Base-by-base conservation (phyloP, 35 echinoderm and acorn worm genomes). In the Heliocidaris tuberculata region DNA sequence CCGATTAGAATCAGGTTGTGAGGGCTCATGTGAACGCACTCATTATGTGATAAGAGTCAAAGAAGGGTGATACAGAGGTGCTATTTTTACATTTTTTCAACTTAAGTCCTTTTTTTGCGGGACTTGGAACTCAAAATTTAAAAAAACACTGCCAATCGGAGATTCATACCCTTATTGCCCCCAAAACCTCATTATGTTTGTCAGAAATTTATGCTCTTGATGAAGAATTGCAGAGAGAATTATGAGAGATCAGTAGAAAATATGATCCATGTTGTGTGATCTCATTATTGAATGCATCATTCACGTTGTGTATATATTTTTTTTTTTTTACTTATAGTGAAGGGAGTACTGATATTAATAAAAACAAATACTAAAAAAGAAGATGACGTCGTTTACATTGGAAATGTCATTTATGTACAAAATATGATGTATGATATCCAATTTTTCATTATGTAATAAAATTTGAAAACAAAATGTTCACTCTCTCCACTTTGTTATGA, bases 361-460 rank as follows among this genome's bases (percentile, higher is more conserved):
- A 56, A 42, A 78, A 78, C 21, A n/a, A 78, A 78, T 78, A 78
- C 65, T 78, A n/a, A 78, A 7, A 78, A 27, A 70, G 50, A 13
- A 2, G 52, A 56, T 56, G 27, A 78, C 7, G 8, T 78, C 2
- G 65, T 78, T 70, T 19, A 70, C 60, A 27, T 78, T 17, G 65
- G 21, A 78, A 78, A 78, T 78, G 65, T 78, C 65, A 78, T 78
- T 78, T 78, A 78, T 78, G 65, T 78, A 78, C 65, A 78, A 78
- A 78, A 78, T 78, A 78, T n/a, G 65, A 47, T 89, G 87, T 89
- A 89, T 89, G 5, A 89, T 89, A 89, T 89, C 31, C 87, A 89
- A 47, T 89, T 89, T 89, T 89, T 89, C 87, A 89, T 89, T 89
- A 89, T 89, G 87, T 89, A 89, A 89, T 89, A 89, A 89, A 89